Evolutionary conservation across 2,888 invertebrate species (phyloP).

Genomic region (Agonopterix subpropinquella): DNA sequence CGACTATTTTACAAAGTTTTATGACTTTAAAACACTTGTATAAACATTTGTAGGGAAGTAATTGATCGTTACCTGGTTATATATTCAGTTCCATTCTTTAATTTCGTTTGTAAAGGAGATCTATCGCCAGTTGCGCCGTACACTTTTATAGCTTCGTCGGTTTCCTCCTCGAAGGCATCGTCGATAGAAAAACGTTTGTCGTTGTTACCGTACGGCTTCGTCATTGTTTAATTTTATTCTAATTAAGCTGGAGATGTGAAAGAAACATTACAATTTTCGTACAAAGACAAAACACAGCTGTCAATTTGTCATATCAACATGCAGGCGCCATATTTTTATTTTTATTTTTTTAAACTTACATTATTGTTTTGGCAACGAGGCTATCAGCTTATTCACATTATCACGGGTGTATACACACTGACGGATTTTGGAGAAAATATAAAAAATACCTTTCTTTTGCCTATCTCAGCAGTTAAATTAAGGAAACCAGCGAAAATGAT

Average conservation of each 20-base stretch:
- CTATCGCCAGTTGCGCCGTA: conserved; percentile 86
- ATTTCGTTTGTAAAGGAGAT: conserved; percentile 77
- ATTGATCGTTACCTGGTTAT: conserved; percentile 45
- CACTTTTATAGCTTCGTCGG: conserved; percentile 87
- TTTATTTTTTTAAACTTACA: too few relatives aligned
- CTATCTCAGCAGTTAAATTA: too few relatives aligned
- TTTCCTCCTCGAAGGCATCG: conserved; percentile 90
- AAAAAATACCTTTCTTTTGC: too few relatives aligned
- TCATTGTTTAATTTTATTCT: conserved; percentile 56
- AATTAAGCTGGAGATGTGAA: conserved; percentile 43
- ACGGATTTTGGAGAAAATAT: too few relatives aligned
- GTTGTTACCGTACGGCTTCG: conserved; percentile 64
- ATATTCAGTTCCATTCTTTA: conserved; percentile 61
- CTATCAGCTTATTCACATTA: too few relatives aligned
- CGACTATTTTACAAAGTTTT: background rate
- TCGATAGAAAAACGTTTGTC: conserved; percentile 87
- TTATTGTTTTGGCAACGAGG: too few relatives aligned
- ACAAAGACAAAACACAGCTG: conserved; percentile 64
- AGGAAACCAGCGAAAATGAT: too few relatives aligned
- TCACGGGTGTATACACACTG: too few relatives aligned
- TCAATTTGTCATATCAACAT: conserved; percentile 66
- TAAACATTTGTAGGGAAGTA: background rate
- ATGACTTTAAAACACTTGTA: conserved; percentile 2
- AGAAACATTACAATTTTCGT: conserved; percentile 55
- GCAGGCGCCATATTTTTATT: conserved; percentile 65